Conservation (phyloP, 2,113 vertebrate genomes). For the Semnornis frantzii region DNA sequence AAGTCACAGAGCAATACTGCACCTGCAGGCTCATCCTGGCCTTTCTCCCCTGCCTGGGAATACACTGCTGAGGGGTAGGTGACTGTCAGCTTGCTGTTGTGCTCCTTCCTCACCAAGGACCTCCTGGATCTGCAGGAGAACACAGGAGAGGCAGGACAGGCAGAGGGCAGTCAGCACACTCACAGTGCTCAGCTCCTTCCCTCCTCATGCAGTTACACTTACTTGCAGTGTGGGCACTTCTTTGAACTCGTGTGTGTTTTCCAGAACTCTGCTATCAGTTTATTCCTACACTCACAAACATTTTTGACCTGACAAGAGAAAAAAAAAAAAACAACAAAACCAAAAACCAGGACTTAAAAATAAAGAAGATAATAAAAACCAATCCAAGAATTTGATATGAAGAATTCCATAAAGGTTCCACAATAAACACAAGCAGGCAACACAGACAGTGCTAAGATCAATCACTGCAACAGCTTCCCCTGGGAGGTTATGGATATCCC, state of each 20-base stretch:
- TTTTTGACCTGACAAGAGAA: conserved; percentile 85
- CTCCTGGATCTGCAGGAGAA: conserved; percentile 74
- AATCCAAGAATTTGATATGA: neutral
- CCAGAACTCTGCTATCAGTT: conserved; percentile 87
- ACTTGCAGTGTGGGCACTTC: conserved; percentile 92
- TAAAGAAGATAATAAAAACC: neutral
- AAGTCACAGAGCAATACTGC: neutral
- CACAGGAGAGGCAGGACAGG: neutral
- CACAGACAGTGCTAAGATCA: neutral
- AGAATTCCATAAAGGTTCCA: neutral
- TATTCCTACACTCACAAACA: conserved; percentile 85
- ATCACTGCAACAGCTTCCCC: no score
- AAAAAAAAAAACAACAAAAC: neutral
- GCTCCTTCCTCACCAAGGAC: conserved; percentile 85
- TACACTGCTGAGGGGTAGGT: conserved; percentile 68
- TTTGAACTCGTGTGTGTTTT: conserved; percentile 81
- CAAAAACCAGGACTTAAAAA: neutral
- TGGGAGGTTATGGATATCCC: no score
- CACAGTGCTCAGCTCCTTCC: neutral
- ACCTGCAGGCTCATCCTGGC: conserved; percentile 27
- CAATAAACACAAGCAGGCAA: neutral
- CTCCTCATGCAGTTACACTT: conserved; percentile 40
- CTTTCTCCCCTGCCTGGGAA: conserved; percentile 26
- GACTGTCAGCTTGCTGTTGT: conserved; percentile 93
- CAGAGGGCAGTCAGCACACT: neutral